Evolutionary conservation across 2,113 vertebrate genomes (phyloP).

Genomic region (Struthio camelus): DNA sequence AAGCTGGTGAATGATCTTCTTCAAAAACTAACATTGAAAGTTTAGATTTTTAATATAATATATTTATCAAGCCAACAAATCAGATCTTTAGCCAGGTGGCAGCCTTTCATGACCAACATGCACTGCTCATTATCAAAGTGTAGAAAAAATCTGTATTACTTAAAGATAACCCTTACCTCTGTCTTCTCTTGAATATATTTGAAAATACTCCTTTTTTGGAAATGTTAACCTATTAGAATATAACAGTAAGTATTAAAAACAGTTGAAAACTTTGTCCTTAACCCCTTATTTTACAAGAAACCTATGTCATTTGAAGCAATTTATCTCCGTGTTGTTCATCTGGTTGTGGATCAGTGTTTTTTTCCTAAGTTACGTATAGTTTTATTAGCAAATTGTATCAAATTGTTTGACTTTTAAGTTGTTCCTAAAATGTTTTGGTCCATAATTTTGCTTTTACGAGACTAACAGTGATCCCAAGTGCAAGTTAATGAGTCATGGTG

Average conservation of each 20-base stretch:
- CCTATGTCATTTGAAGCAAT: not conserved
- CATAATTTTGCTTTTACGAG: not conserved
- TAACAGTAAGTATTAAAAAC: not conserved
- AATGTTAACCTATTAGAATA: not conserved
- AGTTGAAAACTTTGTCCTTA: not conserved
- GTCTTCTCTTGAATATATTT: not conserved
- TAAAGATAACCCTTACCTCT: not conserved
- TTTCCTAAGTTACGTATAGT: not conserved
- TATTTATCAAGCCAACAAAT: not conserved
- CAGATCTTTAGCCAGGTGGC: not conserved
- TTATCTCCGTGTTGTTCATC: not conserved
- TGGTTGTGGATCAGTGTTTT: not conserved
- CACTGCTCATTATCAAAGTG: not conserved
- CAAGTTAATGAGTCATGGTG: not conserved
- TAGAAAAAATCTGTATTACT: not conserved
- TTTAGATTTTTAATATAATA: not conserved
- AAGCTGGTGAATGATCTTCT: conserved; percentile 74
- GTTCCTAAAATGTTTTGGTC: conserved; percentile 20
- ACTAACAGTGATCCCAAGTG: not conserved
- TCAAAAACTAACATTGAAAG: not conserved
- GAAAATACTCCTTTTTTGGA: not conserved
- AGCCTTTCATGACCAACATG: not conserved
- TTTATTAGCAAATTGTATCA: not conserved
- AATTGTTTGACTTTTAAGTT: not conserved
- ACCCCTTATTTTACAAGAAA: not conserved